phyloP scores from a whole-genome alignment of 1,140 invertebrate species.

The Charaxes varanes region DNA sequence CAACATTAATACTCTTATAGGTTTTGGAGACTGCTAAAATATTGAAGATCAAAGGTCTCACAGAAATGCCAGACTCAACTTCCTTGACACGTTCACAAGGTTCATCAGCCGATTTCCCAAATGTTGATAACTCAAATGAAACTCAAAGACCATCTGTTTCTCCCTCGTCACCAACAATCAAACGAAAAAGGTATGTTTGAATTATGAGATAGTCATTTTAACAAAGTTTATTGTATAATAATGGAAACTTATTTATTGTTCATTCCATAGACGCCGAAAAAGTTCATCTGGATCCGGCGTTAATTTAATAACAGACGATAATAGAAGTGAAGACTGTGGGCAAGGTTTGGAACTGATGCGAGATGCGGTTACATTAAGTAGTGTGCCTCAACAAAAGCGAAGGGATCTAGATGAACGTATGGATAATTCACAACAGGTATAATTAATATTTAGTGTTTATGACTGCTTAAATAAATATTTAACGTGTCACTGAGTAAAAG shows the following conservation, averaged over 20 bases:
- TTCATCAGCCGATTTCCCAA: conserved; percentile 67
- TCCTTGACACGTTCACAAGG: conserved; percentile 80
- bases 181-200: conserved; percentile 33
- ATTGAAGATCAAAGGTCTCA: conserved; percentile 90
- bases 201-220: too few species aligned
- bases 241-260: too few species aligned
- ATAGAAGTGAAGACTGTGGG: conserved; percentile 30
- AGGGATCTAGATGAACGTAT: conserved; percentile 43
- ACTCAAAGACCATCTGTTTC: conserved; percentile 65
- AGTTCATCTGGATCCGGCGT: conserved; percentile 80
- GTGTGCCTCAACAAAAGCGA: conserved; percentile 47
- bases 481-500: too few species aligned
- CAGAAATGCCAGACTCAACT: conserved; percentile 86
- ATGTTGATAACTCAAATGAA: conserved; percentile 67
- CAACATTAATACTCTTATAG: conserved; percentile 19
- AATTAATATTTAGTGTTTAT: conserved; percentile 3
- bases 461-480: background rate
- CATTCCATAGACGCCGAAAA: conserved; percentile 82
- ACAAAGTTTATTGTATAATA: too few species aligned
- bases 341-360: conserved; percentile 31
- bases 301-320: conserved; percentile 74
- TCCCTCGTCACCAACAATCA: conserved; percentile 44
- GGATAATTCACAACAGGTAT: conserved; percentile 47
- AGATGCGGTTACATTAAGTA: conserved; percentile 53
- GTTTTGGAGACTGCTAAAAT: conserved; percentile 91